Conservation (phyloP, 1,140 invertebrate genomes). For the Bombus affinis region DNA sequence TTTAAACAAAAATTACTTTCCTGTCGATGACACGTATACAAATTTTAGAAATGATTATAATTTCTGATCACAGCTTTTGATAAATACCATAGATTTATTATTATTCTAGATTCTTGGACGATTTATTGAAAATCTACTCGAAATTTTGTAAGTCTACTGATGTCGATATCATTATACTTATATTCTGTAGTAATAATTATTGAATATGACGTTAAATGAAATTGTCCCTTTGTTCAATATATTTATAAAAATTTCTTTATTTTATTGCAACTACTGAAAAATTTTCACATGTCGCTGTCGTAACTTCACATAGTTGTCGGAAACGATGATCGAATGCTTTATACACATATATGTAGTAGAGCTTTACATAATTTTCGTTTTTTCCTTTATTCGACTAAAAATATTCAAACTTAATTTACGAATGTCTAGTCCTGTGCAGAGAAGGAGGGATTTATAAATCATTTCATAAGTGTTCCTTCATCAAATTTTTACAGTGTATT, state of each 20-base stretch:
- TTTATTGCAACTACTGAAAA: slow-evolving; percentile 69
- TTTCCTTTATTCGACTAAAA: slow-evolving; percentile 44
- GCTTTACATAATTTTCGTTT: slow-evolving; percentile 34
- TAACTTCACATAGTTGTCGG: slow-evolving; percentile 49
- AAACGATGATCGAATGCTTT: slow-evolving; percentile 61
- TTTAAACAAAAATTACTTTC: no score
- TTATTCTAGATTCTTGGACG: no score
- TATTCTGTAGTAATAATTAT: no score
- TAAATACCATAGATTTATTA: no score
- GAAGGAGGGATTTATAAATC: slow-evolving; percentile 19
- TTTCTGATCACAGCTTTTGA: no score
- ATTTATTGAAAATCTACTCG: no score
- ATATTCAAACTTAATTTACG: slow-evolving; percentile 61
- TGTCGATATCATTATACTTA: no score
- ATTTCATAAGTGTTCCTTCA: background rate
- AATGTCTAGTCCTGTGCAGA: slow-evolving; percentile 42
- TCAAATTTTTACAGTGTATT: slow-evolving; percentile 10
- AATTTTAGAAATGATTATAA: no score
- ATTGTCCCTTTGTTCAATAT: slow-evolving; percentile 10
- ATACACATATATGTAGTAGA: slow-evolving; percentile 47
- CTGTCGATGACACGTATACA: no score
- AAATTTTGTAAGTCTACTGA: no score
- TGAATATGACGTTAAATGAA: background rate
- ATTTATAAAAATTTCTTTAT: slow-evolving; percentile 72
- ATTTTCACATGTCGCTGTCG: slow-evolving; percentile 54